Evolutionary conservation across 37 sponge, comb jelly and placozoan species (phyloP), one percentile per base, ranked within the genome.

Genomic region (Amphimedon queenslandica): DNA sequence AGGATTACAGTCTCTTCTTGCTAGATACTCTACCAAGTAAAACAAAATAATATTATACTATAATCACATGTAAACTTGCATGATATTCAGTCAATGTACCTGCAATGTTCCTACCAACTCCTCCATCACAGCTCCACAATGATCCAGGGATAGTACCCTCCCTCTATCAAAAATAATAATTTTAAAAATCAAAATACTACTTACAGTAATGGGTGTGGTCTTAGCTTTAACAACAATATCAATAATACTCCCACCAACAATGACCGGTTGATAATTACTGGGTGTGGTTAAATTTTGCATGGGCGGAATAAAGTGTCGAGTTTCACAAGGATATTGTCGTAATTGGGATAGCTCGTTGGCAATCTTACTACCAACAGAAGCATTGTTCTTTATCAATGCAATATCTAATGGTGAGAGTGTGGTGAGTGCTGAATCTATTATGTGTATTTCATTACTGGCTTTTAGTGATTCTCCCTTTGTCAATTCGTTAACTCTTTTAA

Each of bases 321-420:
- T n/a, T 47, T 18, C 13, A 47, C 13, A 18, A 47, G 8, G 8
- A 47, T 18, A 18, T 47, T 8, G 57, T 34, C 40, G 43, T 4
- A 86, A 40, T 32, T 83, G 30, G 5, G 79, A 33, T 0, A 93
- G 53, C 42, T 88, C 83, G 38, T 76, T 74, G 32, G 98, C 89
- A 24, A 97, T 91, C 42, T 70, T 66, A 55, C 85, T 78, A 11
- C 98, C 98, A 29, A 94, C 87, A 10, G 10, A 23, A 3, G 92
- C 92, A 82, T 97, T 97, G 71, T 97, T 91, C 80, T 82, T 77
- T 16, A 97, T 76, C 16, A 97, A 82, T 23, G 64, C 87, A 71
- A 97, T 82, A 66, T 97, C 91, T 91, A n/a, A 5, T 21, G 2
- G 37, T 60, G 25, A 60, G 24, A 29, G 20, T 35, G 27, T 39